These are phyloP conservation scores for Ciconia stormi DNA, from an alignment of 2,113 vertebrate species.

Conservation along the genomic window DNA sequence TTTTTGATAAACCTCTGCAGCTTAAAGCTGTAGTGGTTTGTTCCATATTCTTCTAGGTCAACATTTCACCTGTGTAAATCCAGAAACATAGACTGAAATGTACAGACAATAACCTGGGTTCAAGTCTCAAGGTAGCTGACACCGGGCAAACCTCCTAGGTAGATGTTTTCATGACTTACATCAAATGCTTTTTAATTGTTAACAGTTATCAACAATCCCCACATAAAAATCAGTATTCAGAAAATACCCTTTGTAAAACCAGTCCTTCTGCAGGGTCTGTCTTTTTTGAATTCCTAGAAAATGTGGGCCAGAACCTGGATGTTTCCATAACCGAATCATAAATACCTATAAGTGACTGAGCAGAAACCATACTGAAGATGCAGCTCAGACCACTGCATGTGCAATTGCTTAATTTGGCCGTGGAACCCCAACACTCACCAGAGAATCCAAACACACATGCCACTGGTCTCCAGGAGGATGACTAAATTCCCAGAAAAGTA, in stretches of 20 bases:
- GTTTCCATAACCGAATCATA: background rate
- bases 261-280: background rate
- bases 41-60: conserved; percentile 74
- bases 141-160: background rate
- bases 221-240: background rate
- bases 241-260: background rate
- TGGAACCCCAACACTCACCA: background rate
- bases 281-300: background rate
- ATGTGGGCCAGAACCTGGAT: background rate
- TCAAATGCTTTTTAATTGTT: conserved; percentile 62
- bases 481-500: background rate
- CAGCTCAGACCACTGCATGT: background rate
- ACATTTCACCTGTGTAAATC: conserved; percentile 75
- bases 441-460: background rate
- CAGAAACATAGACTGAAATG: conserved; percentile 63
- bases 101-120: conserved; percentile 59
- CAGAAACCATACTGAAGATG: background rate
- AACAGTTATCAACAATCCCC: background rate
- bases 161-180: conserved; percentile 53
- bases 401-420: background rate
- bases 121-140: conserved; percentile 41
- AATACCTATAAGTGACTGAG: background rate
- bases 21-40: conserved; percentile 77
- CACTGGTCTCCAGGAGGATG: background rate
- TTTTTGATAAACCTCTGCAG: conserved; percentile 72